A percentile compares a stretch with the other conserved stretches of the same genome.
Conservation (phyloP, 2,888 invertebrate genomes). For the Sicus ferrugineus region DNA sequence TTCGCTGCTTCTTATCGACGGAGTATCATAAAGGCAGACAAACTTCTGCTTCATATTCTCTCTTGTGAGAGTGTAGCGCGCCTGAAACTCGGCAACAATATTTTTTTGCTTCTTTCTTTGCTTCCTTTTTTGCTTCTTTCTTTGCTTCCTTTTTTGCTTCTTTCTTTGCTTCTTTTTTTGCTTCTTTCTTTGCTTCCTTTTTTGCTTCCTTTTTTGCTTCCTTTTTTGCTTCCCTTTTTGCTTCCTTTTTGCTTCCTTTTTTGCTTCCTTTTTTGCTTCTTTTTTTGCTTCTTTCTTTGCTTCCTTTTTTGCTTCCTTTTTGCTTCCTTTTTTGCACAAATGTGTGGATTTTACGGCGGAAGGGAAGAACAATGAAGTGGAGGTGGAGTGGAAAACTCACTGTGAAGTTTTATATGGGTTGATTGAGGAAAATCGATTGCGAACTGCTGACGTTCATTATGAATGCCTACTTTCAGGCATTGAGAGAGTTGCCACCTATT, state of each 20-base stretch:
- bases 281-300: neutral
- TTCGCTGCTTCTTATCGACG: slow-evolving; percentile 3
- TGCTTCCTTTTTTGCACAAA: neutral
- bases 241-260: neutral
- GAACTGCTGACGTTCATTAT: slow-evolving; percentile 5
- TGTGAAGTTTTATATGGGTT: neutral
- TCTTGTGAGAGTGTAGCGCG: slow-evolving; percentile 7
- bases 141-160: neutral
- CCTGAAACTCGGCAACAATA: slow-evolving; percentile 9
- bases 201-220: neutral
- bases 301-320: neutral
- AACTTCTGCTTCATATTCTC: too few relatives aligned
- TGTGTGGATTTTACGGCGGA: neutral
- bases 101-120: neutral
- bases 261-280: neutral
- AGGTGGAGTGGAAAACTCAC: neutral
- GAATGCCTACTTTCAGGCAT: slow-evolving; percentile 5
- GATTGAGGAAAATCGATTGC: slow-evolving; percentile 26
- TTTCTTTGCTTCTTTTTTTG: neutral
- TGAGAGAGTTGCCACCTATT: neutral
- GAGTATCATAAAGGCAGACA: slow-evolving; percentile 14
- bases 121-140: neutral
- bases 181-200: neutral
- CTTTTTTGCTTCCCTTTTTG: neutral
- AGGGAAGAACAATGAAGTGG: neutral